phyloP scores from a whole-genome alignment of 2,888 invertebrate genomes.

The Lasioglossum oenotherae region DNA sequence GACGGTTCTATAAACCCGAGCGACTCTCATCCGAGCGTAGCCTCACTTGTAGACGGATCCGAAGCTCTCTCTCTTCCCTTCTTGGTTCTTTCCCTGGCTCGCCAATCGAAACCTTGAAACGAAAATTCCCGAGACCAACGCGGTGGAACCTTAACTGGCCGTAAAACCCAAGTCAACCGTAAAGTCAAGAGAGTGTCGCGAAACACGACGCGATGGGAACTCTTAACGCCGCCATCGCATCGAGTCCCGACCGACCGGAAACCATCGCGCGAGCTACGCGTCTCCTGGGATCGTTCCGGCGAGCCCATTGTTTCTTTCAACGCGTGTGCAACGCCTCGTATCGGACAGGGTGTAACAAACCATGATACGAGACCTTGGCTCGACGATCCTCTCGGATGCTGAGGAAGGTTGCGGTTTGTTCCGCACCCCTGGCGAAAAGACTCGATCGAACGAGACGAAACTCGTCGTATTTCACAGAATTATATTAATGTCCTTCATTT shows the following conservation, averaged over 20 bases:
- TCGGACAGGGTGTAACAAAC: conserved; percentile 31
- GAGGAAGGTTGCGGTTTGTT: not conserved
- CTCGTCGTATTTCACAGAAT: not conserved
- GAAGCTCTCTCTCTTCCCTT: not conserved
- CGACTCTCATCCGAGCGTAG: not conserved
- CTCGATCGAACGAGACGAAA: not conserved
- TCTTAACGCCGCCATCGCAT: conserved; percentile 13
- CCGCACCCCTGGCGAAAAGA: not conserved
- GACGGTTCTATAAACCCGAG: conserved; percentile 9
- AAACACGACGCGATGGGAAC: conserved; percentile 16
- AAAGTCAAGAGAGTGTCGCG: conserved; percentile 7
- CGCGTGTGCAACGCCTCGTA: conserved; percentile 33
- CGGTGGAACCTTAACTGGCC: conserved; percentile 12
- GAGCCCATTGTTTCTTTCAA: conserved; percentile 11
- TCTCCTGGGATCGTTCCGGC: conserved; percentile 8
- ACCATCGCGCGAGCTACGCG: conserved; percentile 16
- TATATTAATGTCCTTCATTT: too few relatives aligned
- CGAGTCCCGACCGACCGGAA: conserved; percentile 9
- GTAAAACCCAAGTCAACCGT: conserved; percentile 37
- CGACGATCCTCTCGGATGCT: conserved; percentile 9
- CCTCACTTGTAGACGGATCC: not conserved
- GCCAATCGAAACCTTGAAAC: conserved; percentile 1
- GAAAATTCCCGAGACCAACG: not conserved
- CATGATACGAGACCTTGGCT: conserved; percentile 26
- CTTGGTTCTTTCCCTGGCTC: not conserved